Evolutionary conservation across 2,797 vertebrate genomes (phyloP), one percentile per base, ranked within the genome.

Genomic region (Manis javanica): DNA sequence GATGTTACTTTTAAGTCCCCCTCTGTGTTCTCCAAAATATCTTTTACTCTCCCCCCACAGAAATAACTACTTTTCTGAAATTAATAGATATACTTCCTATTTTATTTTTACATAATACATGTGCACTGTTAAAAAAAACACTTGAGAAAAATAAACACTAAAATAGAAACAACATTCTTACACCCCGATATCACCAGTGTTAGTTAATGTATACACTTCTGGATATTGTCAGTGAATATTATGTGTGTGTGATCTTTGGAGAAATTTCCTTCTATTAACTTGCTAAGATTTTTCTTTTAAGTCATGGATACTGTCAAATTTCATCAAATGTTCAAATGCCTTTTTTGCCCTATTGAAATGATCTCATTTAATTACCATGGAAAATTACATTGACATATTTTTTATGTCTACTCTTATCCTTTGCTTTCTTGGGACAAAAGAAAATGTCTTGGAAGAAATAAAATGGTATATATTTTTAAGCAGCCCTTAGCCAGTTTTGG

Each of bases 271-370:
- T 83, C 37, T 59, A 6, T 68, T 66, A 57, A 46, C 68, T 34
- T 91, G 12, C 55, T 93, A 53, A 21, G 21, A 51, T 26, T 77
- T 75, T 83, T 86, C 39, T 72, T 95, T 88, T 84, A 88, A 61
- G 72, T 79, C 15, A 88, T 93, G 34, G 71, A 7, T 77, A 64
- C 23, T 51, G 16, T 42, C 69, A 16, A 37, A 23, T 83, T 88
- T 79, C 18, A 53, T 66, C 53, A 79, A 46, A n/a, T 53, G 34
- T 18, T 69, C 14, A 34, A 49, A 59, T 82, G 13, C 21, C 21
- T 31, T 55, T 42, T 71, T 82, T 57, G 16, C 6, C 5, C 7
- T 72, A 13, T 12, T 18, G 1, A 87, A 87, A 37, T 83, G 26
- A 51, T 71, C 13, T 53, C 21, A 75, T 87, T 55, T 55, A 84